Evolutionary conservation across 2,797 vertebrate genomes (phyloP), one percentile per base, ranked within the genome.

Genomic region (Muraenolepis orangiensis): DNA sequence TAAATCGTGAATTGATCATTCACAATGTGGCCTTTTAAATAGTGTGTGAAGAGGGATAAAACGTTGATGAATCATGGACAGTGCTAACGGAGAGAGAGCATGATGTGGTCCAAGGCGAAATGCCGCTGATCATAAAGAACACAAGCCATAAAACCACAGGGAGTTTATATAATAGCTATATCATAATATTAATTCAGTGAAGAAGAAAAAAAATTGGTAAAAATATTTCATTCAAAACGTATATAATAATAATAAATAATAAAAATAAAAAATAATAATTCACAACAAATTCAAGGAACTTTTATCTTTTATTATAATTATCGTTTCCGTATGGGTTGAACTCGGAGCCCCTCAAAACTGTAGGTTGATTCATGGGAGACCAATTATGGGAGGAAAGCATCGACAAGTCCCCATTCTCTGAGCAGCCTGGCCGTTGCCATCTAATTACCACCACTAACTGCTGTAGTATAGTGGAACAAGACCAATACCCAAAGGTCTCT

Each of bases 341-440:
- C 74, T 78, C 16, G 12, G 8, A 70, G 18, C 64, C 29, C 18
- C 23, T 77, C 82, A 64, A 12, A 66, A 29, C 70, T 70, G 73
- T 69, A 72, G 28, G 80, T 74, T 11, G 1, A 64, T 36, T 70
- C 82, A 76, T 72, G 30, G 12, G 87, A 84, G 85, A 84, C 76
- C 76, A 85, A 88, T 88, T 88, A 87, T 74, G 69, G 64, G 76
- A 85, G 73, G 20, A 64, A 77, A 32, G 75, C 75, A 78, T 81
- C 81, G 81, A 81, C 70, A 69, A 34, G 71, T 36, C 31, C 30
- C 74, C 32, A 72, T 77, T 80, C 42, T 76, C 34, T 29, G 75
- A 75, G 80, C 75, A n/a, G n/a, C 82, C 70, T 64, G 71, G 82
- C 84, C 51, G 76, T 72, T 75, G 46, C 74, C 70, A 23, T 70